These are phyloP conservation scores for Microtus oregoni DNA, from an alignment of 2,113 vertebrate species.

Conservation along the genomic window DNA sequence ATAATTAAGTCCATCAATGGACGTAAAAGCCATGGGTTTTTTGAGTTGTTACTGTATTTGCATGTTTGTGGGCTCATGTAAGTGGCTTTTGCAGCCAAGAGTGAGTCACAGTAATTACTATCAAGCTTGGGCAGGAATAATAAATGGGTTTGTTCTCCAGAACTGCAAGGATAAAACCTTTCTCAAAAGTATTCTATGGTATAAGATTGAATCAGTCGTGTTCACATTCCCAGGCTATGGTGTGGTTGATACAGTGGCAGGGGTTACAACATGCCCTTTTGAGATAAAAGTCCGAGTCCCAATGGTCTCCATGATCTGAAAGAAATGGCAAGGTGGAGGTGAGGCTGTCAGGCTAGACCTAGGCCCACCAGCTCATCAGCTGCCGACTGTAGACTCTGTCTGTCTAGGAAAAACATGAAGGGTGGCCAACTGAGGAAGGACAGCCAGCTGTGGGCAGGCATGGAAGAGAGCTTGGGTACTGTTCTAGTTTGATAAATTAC, in stretches of 20 bases:
- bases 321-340: not conserved
- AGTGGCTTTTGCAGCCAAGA: slow-evolving; percentile 43
- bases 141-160: slow-evolving; percentile 34
- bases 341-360: not conserved
- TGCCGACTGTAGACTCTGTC: not conserved
- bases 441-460: not conserved
- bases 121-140: slow-evolving; percentile 52
- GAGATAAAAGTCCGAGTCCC: slow-evolving; percentile 21
- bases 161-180: slow-evolving; percentile 37
- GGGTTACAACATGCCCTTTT: not conserved
- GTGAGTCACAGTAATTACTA: slow-evolving; percentile 48
- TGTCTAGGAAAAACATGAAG: no score
- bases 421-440: no score
- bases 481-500: not conserved
- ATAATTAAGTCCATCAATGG: slow-evolving; percentile 33
- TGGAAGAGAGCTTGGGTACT: not conserved
- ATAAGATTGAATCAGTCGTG: slow-evolving; percentile 24
- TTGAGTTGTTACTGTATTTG: slow-evolving; percentile 34
- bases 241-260: not conserved
- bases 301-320: not conserved
- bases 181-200: slow-evolving; percentile 24
- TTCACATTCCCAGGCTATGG: not conserved
- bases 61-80: slow-evolving; percentile 51
- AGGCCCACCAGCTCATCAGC: not conserved
- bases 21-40: not conserved